A percentile compares a stretch with the other conserved stretches of the same genome.
Conservation (phyloP, 2,113 vertebrate genomes). For the Cricetomys ansorgei region DNA sequence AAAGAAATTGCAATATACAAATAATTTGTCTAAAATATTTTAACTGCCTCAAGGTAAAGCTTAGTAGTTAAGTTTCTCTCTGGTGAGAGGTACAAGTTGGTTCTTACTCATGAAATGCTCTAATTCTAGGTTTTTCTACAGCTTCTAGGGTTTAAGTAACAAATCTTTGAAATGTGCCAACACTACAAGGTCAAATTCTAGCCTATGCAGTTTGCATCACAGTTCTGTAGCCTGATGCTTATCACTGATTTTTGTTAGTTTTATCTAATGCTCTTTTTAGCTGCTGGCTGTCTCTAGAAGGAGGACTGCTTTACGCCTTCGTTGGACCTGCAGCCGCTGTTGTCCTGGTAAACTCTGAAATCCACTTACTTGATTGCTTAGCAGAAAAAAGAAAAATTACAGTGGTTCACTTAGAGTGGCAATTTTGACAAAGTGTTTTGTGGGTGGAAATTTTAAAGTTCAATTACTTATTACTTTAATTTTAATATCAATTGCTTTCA, state of each 20-base stretch:
- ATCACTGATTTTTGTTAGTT: constrained; percentile 91
- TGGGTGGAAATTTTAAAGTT: constrained; percentile 28
- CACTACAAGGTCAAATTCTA: constrained; percentile 75
- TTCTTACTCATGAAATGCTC: neutral
- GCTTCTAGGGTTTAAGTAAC: neutral
- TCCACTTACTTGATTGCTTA: constrained; percentile 57
- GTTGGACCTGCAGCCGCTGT: constrained; percentile 99
- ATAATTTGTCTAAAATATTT: constrained; percentile 58
- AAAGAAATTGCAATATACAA: constrained; percentile 17
- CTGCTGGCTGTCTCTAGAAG: constrained; percentile 99
- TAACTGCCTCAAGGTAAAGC: neutral
- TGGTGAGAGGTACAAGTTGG: neutral
- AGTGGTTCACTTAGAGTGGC: neutral
- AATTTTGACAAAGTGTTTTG: neutral
- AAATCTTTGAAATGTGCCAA: constrained; percentile 69
- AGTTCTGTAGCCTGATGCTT: constrained; percentile 78
- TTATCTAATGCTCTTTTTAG: constrained; percentile 89
- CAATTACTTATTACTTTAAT: neutral
- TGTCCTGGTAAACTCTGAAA: constrained; percentile 93
- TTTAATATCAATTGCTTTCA: neutral
- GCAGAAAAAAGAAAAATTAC: neutral
- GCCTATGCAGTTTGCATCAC: constrained; percentile 69
- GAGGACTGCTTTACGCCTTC: constrained; percentile 98
- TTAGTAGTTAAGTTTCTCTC: constrained; percentile 23
- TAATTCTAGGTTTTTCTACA: neutral